Evolutionary conservation across 2,797 vertebrate genomes (phyloP).

Genomic region (Cercopithecus petaurista): DNA sequence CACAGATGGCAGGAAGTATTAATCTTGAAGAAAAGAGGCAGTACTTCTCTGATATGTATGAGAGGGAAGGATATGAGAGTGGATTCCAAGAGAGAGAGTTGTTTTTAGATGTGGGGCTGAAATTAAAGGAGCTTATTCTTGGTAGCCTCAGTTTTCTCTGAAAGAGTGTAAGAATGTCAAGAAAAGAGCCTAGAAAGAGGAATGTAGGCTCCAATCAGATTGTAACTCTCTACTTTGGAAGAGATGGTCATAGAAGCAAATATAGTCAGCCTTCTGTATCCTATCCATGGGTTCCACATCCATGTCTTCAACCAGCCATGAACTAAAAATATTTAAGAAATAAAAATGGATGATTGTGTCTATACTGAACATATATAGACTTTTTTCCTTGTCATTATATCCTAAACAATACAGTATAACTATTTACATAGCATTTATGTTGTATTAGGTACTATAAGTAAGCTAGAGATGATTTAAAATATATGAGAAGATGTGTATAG

Average conservation of each 20-base stretch:
- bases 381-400: neutral
- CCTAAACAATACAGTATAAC: neutral
- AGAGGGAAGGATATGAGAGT: neutral
- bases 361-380: neutral
- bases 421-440: neutral
- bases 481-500: neutral
- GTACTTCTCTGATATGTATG: neutral
- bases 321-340: neutral
- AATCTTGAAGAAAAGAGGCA: neutral
- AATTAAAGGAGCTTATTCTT: conserved; percentile 23
- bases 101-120: neutral
- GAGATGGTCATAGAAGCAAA: neutral
- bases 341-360: neutral
- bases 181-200: neutral
- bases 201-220: neutral
- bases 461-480: neutral
- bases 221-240: neutral
- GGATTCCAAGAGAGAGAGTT: neutral
- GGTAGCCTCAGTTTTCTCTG: conserved; percentile 25
- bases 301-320: neutral
- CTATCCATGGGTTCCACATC: neutral
- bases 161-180: neutral
- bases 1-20: neutral
- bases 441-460: neutral
- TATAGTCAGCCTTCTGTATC: neutral